Evolutionary conservation across 2,113 vertebrate species (phyloP).

Genomic region (Morone saxatilis): DNA sequence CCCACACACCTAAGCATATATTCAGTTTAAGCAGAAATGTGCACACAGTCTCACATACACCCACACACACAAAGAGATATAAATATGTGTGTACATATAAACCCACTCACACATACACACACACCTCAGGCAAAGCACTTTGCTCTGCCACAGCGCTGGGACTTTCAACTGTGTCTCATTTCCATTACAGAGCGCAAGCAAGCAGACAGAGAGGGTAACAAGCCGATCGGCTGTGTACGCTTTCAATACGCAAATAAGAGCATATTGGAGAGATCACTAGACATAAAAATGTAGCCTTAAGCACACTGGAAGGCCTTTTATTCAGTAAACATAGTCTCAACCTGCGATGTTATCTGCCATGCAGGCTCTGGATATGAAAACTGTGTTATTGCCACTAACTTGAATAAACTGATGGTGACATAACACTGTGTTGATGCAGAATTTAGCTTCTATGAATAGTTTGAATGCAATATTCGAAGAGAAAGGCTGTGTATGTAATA

Average conservation of each 20-base stretch:
- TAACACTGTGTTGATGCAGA: neutral
- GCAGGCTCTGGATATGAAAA: neutral
- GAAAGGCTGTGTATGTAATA: neutral
- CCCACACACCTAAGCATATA: neutral
- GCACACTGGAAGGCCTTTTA: constrained; percentile 36
- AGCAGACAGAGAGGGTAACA: constrained; percentile 53
- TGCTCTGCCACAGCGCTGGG: constrained; percentile 23
- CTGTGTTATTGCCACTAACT: neutral
- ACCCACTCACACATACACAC: constrained; percentile 33
- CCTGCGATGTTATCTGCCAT: neutral
- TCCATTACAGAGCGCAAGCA: constrained; percentile 47
- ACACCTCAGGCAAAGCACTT: constrained; percentile 45
- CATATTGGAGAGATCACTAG: constrained; percentile 30
- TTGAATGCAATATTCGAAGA: neutral
- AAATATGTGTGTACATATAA: constrained; percentile 27
- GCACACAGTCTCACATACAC: neutral
- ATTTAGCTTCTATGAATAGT: neutral
- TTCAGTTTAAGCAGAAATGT: constrained; percentile 6
- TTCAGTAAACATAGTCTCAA: constrained; percentile 31
- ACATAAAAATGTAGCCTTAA: constrained; percentile 56
- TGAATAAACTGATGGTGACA: neutral
- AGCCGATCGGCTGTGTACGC: constrained; percentile 31
- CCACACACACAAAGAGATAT: constrained; percentile 18
- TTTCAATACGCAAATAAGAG: constrained; percentile 51
- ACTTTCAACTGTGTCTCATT: constrained; percentile 58